phyloP scores from a whole-genome alignment of 1,140 invertebrate species.

The Idris sp. region DNA sequence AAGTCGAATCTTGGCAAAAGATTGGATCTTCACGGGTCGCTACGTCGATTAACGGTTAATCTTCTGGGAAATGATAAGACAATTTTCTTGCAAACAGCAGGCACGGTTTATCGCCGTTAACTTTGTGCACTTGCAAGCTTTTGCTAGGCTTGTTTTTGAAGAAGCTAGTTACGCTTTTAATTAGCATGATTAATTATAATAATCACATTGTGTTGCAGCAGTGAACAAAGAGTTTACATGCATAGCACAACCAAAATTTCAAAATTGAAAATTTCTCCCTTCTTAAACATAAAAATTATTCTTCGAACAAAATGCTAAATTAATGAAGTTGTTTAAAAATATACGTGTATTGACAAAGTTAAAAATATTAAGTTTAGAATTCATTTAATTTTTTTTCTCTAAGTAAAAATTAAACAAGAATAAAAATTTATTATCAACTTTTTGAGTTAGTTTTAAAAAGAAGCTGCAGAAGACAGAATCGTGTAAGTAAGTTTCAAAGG shows the following conservation, averaged over 20 bases:
- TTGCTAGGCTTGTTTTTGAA: conserved; percentile 29
- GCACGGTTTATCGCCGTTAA: conserved; percentile 57
- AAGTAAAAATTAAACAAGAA: too few species aligned
- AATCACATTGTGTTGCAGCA: conserved; percentile 36
- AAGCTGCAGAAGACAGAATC: too few species aligned
- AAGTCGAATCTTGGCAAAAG: conserved; percentile 63
- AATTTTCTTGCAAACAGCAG: conserved; percentile 54
- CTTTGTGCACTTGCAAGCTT: conserved; percentile 53
- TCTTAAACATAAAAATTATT: conserved; percentile 6
- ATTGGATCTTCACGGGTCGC: conserved; percentile 58
- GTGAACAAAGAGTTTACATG: conserved; percentile 33
- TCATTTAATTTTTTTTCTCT: too few species aligned
- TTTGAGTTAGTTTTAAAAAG: too few species aligned
- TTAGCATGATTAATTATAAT: conserved; percentile 60
- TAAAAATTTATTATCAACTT: too few species aligned
- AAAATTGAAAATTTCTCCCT: conserved; percentile 28
- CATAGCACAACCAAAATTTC: conserved; percentile 18
- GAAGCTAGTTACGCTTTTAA: conserved; percentile 58
- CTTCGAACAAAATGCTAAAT: too few species aligned
- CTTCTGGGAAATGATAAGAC: conserved; percentile 64
- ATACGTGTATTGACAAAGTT: too few species aligned
- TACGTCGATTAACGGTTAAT: conserved; percentile 70
- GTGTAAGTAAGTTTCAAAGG: too few species aligned
- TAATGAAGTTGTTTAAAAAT: too few species aligned
- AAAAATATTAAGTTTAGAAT: too few species aligned